Percentiles rank a stretch among this genome's conserved stretches.
These are phyloP conservation scores for Podotricha telesiphe DNA, from an alignment of 2,888 invertebrate species.

Conservation along the genomic window DNA sequence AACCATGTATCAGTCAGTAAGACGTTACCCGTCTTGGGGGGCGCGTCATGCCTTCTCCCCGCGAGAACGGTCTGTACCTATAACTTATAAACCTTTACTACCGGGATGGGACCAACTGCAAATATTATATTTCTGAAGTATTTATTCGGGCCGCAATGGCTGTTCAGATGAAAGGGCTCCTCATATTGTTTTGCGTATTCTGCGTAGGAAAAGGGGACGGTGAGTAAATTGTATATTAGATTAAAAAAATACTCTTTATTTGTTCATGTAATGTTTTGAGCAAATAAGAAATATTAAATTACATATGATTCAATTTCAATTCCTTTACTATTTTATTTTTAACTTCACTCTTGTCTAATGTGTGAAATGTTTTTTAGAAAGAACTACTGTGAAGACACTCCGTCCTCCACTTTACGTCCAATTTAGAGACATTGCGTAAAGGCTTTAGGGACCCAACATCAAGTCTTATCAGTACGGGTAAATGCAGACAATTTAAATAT, in stretches of 20 bases:
- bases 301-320: neutral
- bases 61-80: constrained; percentile 48
- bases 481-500: too few species aligned
- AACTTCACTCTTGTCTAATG: too few species aligned
- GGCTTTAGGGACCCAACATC: too few species aligned
- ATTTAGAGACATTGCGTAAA: too few species aligned
- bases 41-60: constrained; percentile 53
- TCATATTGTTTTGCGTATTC: constrained; percentile 71
- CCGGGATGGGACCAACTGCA: constrained; percentile 75
- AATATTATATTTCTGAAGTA: constrained; percentile 62
- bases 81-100: constrained; percentile 47
- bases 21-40: constrained; percentile 53
- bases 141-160: constrained; percentile 74
- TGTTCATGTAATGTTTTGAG: neutral
- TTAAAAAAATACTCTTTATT: constrained; percentile 46
- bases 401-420: too few species aligned
- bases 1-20: constrained; percentile 53
- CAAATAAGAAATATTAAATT: neutral
- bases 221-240: constrained; percentile 66
- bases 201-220: constrained; percentile 63
- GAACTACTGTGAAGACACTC: too few species aligned
- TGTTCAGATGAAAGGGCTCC: constrained; percentile 65
- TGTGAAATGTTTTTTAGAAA: too few species aligned
- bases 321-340: too few species aligned
- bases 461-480: too few species aligned